phyloP scores from a whole-genome alignment of 2,797 vertebrate species.

The Manis crassicaudata region DNA sequence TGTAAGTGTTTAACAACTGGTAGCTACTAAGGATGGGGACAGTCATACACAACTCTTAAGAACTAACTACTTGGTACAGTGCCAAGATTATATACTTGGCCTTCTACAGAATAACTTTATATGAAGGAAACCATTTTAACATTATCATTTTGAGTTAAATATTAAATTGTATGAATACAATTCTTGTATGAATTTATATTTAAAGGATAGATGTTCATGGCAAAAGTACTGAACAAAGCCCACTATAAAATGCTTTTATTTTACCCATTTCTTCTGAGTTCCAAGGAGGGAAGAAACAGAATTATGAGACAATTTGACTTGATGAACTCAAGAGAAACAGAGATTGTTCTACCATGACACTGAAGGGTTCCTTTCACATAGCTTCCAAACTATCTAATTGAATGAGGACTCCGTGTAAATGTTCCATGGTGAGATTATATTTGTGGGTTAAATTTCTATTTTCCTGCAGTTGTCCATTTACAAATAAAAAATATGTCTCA shows the following conservation, averaged over 20 bases:
- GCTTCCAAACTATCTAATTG: background rate
- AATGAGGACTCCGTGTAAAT: background rate
- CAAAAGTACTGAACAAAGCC: background rate
- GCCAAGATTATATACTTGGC: background rate
- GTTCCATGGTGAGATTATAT: background rate
- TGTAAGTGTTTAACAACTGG: background rate
- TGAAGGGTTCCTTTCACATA: background rate
- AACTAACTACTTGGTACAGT: background rate
- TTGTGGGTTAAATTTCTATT: background rate
- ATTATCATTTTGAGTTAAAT: background rate
- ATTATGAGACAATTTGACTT: background rate
- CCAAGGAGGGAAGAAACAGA: background rate
- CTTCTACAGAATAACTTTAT: background rate
- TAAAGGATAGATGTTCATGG: background rate
- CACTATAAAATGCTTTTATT: background rate
- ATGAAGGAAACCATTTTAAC: constrained; percentile 1
- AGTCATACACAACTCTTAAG: background rate
- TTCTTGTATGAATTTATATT: background rate
- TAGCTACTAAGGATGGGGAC: background rate
- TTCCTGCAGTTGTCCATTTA: background rate
- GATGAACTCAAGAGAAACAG: background rate
- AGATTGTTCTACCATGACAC: background rate
- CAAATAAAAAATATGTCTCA: background rate
- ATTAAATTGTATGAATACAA: background rate
- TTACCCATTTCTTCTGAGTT: background rate